phyloP scores from a whole-genome alignment of 2,797 vertebrate species.

The Lycodopsis pacificus region DNA sequence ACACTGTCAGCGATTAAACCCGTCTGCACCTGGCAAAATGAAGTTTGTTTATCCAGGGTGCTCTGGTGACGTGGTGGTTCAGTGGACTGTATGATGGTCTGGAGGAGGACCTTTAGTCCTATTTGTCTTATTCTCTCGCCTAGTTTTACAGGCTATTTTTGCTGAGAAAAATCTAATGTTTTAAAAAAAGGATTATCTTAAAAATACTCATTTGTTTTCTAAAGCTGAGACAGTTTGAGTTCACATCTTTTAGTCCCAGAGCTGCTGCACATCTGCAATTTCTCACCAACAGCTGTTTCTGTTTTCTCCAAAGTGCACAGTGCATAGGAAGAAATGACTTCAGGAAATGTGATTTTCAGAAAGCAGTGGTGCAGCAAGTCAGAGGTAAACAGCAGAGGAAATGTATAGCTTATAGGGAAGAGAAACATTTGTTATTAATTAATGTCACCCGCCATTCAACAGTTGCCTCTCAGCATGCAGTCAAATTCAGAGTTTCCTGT shows the following conservation, averaged over 20 bases:
- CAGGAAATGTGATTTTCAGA: conserved; percentile 53
- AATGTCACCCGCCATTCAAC: conserved; percentile 9
- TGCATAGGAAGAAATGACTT: conserved; percentile 43
- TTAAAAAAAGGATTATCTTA: not conserved
- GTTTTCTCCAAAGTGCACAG: conserved; percentile 47
- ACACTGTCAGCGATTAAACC: conserved; percentile 48
- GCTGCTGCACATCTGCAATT: conserved; percentile 51
- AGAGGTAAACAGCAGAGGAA: conserved; percentile 19
- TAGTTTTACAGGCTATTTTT: not conserved
- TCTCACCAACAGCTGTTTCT: conserved; percentile 62
- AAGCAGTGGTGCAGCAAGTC: conserved; percentile 18
- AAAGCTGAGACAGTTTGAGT: conserved; percentile 21
- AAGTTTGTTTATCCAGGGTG: conserved; percentile 52
- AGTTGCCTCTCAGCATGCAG: not conserved
- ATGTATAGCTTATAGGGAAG: conserved; percentile 10
- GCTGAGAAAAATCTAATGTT: not conserved
- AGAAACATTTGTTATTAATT: conserved; percentile 26
- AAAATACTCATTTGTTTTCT: conserved; percentile 6
- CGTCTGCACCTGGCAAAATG: conserved; percentile 53
- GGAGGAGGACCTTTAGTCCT: conserved; percentile 36
- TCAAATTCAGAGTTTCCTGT: conserved; percentile 9
- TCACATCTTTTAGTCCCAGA: conserved; percentile 42
- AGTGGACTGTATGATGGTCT: conserved; percentile 19
- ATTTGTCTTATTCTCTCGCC: not conserved
- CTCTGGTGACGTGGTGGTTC: conserved; percentile 42